Base-by-base conservation (phyloP, 2,113 vertebrate genomes). In the Apus apus region DNA sequence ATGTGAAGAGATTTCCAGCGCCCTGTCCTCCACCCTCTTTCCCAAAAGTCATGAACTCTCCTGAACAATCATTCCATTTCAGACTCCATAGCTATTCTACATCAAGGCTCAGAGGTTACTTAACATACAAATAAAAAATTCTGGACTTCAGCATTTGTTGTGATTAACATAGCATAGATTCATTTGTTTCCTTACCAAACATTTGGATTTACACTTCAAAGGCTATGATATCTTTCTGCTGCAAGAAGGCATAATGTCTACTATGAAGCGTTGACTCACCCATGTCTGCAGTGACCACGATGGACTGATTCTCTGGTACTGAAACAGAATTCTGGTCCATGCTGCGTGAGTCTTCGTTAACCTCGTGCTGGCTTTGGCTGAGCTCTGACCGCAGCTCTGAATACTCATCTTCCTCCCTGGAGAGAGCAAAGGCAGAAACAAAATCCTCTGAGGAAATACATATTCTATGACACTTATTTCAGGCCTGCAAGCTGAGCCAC, bases 341-440 rank as follows among this genome's bases (percentile, higher is more conserved):
- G 76, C 98, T 99, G 77, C 64, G 97, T 1, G 98, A 98, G 50
- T 99, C 99, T 43, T 99, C 98, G 0, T 98, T 99, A 91, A 96
- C 97, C 38, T 99, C 99, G 12, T 97, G 98, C 45, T 99, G 98
- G 86, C 98, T 99, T 71, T 98, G 98, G 96, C 98, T 98, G 96
- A 99, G 98, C 64, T 99, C 98, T 2, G 98, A 99, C 36, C 96
- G 97, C 32, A 99, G 88, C 82, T 99, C 99, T 2, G 98, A 99
- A 94, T 98, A 98, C 62, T 99, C 98, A 98, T 99, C 98, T 93
- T 99, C 98, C 90, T 99, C 98, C 96, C 98, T 99, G 94, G 79
- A 83, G 34, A 76, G 25, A 97, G 4, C 56, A 73, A 67, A 89
- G 30, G 87, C 36, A 95, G 53, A 82, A 89, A 78, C 77, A 6